Percentiles rank a stretch among this genome's conserved stretches.
phyloP scores from a whole-genome alignment of 1,140 invertebrate genomes.

The Drosophila bocqueti region DNA sequence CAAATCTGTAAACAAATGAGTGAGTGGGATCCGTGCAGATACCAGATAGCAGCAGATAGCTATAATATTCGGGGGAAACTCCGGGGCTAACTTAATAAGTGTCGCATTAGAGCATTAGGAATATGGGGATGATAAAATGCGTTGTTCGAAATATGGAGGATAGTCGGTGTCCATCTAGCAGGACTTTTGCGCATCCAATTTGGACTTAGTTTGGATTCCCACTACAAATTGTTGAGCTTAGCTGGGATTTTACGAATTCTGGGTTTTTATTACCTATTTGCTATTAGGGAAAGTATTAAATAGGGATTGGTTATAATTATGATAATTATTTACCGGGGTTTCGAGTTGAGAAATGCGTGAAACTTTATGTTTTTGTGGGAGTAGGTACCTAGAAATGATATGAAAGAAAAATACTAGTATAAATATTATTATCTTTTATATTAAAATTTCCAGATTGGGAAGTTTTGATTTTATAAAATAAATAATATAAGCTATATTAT shows the following conservation, averaged over 20 bases:
- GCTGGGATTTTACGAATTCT: not conserved
- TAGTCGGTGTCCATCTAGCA: not conserved
- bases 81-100: constrained; percentile 71
- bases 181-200: constrained; percentile 13
- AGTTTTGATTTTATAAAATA: too few species aligned
- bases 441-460: too few species aligned
- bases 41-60: constrained; percentile 27
- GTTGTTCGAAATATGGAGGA: not conserved
- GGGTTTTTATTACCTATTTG: not conserved
- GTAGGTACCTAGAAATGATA: too few species aligned
- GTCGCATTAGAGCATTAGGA: constrained; percentile 58
- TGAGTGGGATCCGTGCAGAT: constrained; percentile 12
- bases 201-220: not conserved
- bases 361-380: too few species aligned
- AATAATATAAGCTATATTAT: too few species aligned
- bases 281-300: not conserved
- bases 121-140: constrained; percentile 3
- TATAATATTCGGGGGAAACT: constrained; percentile 23
- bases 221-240: constrained; percentile 4
- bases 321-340: not conserved
- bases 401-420: too few species aligned
- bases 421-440: too few species aligned
- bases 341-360: too few species aligned
- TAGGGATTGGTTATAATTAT: not conserved
- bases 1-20: constrained; percentile 77